These are phyloP conservation scores for Harpalus rufipes DNA, from an alignment of 2,888 invertebrate species.

Conservation along the genomic window DNA sequence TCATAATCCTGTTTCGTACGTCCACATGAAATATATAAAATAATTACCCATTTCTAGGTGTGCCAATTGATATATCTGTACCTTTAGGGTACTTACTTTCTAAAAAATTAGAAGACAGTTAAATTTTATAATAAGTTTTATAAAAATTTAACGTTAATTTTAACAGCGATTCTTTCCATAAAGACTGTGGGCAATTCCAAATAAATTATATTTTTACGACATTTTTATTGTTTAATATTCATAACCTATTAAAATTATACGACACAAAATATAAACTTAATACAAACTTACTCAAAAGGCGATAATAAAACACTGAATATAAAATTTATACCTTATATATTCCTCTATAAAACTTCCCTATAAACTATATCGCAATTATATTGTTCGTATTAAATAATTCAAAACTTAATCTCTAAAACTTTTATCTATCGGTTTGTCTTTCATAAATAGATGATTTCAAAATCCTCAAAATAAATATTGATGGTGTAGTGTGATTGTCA, in stretches of 20 bases:
- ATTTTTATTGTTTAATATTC: background rate
- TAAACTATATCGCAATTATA: background rate
- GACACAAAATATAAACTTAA: background rate
- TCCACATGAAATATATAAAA: too few species aligned
- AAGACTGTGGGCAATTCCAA: background rate
- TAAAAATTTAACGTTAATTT: background rate
- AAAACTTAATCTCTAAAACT: background rate
- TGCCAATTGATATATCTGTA: too few species aligned
- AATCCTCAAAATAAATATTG: constrained; percentile 58
- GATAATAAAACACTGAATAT: constrained; percentile 8
- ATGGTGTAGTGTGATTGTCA: constrained; percentile 35
- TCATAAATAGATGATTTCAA: constrained; percentile 52
- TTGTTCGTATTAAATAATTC: background rate
- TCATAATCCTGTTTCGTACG: too few species aligned
- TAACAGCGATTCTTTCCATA: background rate
- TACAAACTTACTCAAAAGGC: background rate
- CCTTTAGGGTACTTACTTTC: too few species aligned
- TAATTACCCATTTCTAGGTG: too few species aligned
- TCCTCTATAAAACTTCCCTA: background rate
- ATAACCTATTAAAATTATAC: background rate
- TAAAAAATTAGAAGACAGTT: too few species aligned
- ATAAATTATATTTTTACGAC: background rate
- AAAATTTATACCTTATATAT: background rate
- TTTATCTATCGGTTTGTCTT: background rate
- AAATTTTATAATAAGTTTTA: too few species aligned